phyloP scores from a whole-genome alignment of 2,888 invertebrate genomes.

The Troglohyphantes excavatus region DNA sequence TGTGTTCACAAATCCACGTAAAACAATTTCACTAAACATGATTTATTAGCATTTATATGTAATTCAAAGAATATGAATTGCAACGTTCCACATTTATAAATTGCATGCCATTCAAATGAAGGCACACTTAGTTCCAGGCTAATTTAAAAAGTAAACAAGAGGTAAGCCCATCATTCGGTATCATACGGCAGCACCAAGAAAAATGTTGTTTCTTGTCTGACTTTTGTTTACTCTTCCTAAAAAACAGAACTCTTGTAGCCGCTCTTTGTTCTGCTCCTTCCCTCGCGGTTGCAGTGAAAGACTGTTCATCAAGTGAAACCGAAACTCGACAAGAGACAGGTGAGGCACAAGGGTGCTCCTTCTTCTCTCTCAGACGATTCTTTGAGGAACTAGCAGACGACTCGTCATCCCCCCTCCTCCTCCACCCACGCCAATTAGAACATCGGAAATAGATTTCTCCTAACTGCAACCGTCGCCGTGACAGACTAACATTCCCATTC shows the following conservation, averaged over 20 bases:
- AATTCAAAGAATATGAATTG: no score
- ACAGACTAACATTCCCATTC: conserved; percentile 52
- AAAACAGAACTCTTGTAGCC: background rate
- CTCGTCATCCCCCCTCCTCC: conserved; percentile 10
- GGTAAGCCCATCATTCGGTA: no score
- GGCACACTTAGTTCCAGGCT: no score
- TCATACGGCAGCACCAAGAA: background rate
- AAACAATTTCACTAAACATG: no score
- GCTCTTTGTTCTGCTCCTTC: no score
- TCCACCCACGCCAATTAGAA: conserved; percentile 59
- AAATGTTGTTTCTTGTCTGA: background rate
- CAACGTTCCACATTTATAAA: no score
- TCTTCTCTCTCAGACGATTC: background rate
- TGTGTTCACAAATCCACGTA: no score
- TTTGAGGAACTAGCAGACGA: conserved; percentile 43
- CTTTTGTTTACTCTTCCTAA: background rate
- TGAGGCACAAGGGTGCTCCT: background rate
- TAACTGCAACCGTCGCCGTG: background rate
- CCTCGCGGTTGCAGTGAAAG: background rate
- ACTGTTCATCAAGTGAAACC: conserved; percentile 1
- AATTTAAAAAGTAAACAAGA: no score
- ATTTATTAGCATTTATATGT: no score
- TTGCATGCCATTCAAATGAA: no score
- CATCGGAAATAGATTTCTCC: conserved; percentile 60
- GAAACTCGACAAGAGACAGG: background rate